Percentiles rank a stretch among this genome's conserved stretches.
Evolutionary conservation across 1,140 invertebrate species (phyloP).

Genomic region (Platorchestia sp.): DNA sequence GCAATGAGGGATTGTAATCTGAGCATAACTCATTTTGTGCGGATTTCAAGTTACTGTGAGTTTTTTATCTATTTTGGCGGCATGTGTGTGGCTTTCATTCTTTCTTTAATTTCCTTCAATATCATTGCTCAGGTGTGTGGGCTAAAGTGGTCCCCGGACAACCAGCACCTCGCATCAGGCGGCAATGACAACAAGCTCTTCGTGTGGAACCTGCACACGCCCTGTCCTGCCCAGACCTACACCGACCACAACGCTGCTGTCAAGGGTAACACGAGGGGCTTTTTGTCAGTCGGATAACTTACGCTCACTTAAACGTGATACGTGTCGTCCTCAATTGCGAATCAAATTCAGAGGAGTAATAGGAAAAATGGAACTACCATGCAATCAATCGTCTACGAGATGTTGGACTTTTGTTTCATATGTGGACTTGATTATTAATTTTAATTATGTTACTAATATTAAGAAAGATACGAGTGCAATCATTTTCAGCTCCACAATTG

Average conservation of each 20-base stretch:
- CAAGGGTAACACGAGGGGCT: conserved; percentile 77
- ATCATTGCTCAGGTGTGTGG: conserved; percentile 82
- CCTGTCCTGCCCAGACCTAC: conserved; percentile 94
- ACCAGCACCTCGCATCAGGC: conserved; percentile 97
- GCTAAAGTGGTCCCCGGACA: conserved; percentile 99
- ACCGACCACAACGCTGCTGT: conserved; percentile 98
- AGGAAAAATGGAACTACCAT: too few species aligned
- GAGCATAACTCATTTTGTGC: not conserved
- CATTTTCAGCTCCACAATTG: too few species aligned
- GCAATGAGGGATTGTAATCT: not conserved
- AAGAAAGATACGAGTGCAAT: too few species aligned
- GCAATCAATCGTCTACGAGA: too few species aligned
- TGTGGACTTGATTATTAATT: too few species aligned
- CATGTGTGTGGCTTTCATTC: not conserved
- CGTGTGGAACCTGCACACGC: conserved; percentile 95
- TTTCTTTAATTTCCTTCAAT: not conserved
- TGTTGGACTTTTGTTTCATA: too few species aligned
- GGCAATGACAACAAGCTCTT: conserved; percentile 99
- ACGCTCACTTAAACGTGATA: too few species aligned
- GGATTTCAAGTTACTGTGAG: too few species aligned
- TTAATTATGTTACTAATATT: too few species aligned
- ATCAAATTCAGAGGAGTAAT: too few species aligned
- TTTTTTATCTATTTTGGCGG: not conserved
- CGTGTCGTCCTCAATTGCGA: too few species aligned
- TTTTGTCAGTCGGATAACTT: too few species aligned